These are phyloP conservation scores for Lasioglossum lativentre DNA, from an alignment of 2,888 invertebrate species.

Conservation along the genomic window DNA sequence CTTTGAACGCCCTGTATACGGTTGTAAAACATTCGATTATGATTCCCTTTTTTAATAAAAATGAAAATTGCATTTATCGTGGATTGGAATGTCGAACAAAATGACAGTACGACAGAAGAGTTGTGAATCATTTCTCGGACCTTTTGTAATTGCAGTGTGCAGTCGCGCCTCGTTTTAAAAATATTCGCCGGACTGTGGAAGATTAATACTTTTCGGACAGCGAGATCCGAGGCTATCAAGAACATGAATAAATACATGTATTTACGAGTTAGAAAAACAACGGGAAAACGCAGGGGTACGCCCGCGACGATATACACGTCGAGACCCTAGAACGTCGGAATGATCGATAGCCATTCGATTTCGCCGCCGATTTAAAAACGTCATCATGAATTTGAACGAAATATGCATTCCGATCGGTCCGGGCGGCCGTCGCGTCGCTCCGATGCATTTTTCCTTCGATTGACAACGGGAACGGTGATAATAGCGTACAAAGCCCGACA, in stretches of 20 bases:
- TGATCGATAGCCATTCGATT: conserved; percentile 15
- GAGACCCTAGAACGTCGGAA: background rate
- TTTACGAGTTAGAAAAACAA: background rate
- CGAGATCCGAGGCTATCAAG: background rate
- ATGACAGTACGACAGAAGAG: background rate
- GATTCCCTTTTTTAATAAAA: background rate
- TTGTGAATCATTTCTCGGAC: background rate
- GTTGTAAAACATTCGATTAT: too few relatives aligned
- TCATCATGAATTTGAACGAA: conserved; percentile 11
- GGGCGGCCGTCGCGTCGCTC: background rate
- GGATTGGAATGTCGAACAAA: background rate
- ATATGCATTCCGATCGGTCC: background rate
- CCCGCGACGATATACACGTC: conserved; percentile 13
- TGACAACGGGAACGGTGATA: conserved; percentile 15
- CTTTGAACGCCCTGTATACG: too few relatives aligned
- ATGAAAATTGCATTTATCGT: background rate
- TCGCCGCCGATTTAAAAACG: background rate
- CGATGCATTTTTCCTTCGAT: conserved; percentile 2
- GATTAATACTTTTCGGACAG: background rate
- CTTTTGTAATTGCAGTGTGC: background rate
- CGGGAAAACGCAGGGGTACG: background rate
- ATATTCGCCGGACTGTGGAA: background rate
- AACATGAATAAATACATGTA: background rate
- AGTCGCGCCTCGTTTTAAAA: background rate
- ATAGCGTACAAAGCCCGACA: conserved; percentile 21